Evolutionary conservation across 2,888 invertebrate genomes (phyloP).

Genomic region (Dione vanillae): DNA sequence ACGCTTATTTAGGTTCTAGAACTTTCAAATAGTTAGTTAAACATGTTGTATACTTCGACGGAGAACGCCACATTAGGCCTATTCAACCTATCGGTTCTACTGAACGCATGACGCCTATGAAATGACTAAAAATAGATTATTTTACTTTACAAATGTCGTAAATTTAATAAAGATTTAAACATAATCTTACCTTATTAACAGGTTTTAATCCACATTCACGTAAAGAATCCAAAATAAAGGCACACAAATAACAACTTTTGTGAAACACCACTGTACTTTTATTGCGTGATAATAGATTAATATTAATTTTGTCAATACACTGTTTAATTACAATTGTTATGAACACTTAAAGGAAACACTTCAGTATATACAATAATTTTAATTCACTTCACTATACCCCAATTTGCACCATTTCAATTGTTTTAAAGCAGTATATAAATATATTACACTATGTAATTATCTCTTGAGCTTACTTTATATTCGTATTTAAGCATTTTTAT

Average conservation of each 20-base stretch:
- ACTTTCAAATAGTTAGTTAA: constrained; percentile 15
- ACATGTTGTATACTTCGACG: constrained; percentile 45
- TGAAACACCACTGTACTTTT: constrained; percentile 31
- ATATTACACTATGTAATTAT: not conserved
- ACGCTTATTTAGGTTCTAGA: not conserved
- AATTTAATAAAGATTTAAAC: not conserved
- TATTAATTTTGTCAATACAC: not conserved
- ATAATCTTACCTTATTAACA: constrained; percentile 65
- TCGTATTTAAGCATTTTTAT: constrained; percentile 17
- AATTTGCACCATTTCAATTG: constrained; percentile 22
- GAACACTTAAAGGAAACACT: constrained; percentile 21
- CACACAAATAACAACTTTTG: constrained; percentile 44
- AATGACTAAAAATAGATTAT: constrained; percentile 9
- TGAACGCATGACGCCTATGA: constrained; percentile 29
- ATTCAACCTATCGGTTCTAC: constrained; percentile 47
- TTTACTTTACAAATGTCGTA: not conserved
- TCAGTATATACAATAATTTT: not conserved
- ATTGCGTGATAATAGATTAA: constrained; percentile 3
- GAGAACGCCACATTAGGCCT: constrained; percentile 61
- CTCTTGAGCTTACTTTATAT: not conserved
- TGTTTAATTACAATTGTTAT: constrained; percentile 1
- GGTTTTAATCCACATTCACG: constrained; percentile 65
- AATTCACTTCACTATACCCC: constrained; percentile 34
- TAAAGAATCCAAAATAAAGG: constrained; percentile 66
- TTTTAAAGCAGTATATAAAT: not conserved